These are phyloP conservation scores for Heliangelus exortis DNA, from an alignment of 2,797 vertebrate species.

Conservation along the genomic window DNA sequence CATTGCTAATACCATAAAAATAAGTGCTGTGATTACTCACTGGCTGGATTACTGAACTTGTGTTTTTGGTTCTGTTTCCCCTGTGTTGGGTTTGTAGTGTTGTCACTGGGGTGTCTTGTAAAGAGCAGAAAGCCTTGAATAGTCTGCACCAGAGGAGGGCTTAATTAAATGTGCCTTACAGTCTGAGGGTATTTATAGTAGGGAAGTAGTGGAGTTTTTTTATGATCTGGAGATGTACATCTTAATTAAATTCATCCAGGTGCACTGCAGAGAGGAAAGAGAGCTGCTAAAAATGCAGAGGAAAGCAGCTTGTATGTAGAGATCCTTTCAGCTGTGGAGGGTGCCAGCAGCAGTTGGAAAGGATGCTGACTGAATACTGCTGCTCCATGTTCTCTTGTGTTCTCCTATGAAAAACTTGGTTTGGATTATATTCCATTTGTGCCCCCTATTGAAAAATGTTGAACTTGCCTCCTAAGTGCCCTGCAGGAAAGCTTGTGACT, in stretches of 20 bases:
- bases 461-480: not conserved
- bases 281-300: constrained; percentile 37
- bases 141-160: not conserved
- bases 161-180: constrained; percentile 72
- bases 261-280: not conserved
- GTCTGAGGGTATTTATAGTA: constrained; percentile 61
- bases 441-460: constrained; percentile 24
- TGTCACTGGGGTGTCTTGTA: not conserved
- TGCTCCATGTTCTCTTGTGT: not conserved
- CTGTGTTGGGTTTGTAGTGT: not conserved
- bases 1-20: not conserved
- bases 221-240: constrained; percentile 15
- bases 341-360: not conserved
- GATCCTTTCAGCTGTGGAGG: not conserved
- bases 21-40: not conserved
- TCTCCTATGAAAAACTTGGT: constrained; percentile 31
- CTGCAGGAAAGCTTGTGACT: not conserved
- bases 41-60: not conserved
- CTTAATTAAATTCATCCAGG: constrained; percentile 69
- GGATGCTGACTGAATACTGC: not conserved
- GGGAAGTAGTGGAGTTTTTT: constrained; percentile 42
- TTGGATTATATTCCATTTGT: constrained; percentile 46
- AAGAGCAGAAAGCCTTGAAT: constrained; percentile 3
- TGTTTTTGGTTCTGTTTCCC: not conserved
- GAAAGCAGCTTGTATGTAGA: constrained; percentile 12